Base-by-base conservation (phyloP, 2,888 invertebrate genomes). In the Pseudococcus viburni region DNA sequence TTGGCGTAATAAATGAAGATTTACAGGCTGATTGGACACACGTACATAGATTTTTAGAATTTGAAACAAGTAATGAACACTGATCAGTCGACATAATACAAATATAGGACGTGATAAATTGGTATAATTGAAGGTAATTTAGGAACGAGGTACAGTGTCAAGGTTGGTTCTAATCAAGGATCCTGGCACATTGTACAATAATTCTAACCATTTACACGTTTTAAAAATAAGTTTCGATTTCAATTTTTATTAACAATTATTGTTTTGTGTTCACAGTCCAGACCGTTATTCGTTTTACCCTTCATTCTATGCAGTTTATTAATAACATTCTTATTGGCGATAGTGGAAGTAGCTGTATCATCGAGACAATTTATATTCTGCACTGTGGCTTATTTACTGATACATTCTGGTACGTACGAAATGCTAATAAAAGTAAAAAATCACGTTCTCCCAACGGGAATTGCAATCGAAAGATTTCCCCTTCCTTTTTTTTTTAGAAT, bases 361-460 rank as follows among this genome's bases (percentile, higher is more conserved):
- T 19, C 80, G 42, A 83, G 46, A 33, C 80, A 83, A 46, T 83
- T 83, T 83, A 3, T 83, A 46, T 83, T 83, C 46, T 83, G 80
- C 15, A 83, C 80, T 12, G 80, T 83, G 26, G 80, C n/a, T 46
- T 83, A 83, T 17, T 46, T 83, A 46, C 7, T 83, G 7, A 3
- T 83, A 83, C 80, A 83, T 46, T 46, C 80, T 46, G 80, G 80
- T 83, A 19, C 46, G 80, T 83, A 42, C n/a, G 8, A n/a, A n/a
- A n/a, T 59, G 22, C 19, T 11, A 64, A 19, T 64, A 64, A 64
- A 64, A 64, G 0, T 22, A 64, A 64, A 64, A 3, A n/a, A 59
- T n/a, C 59, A n/a, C 5, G n/a, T n/a, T 59, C 7, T 17, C 5
- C 42, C 9, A 42, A 42, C 8, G 42, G 42, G 42, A 3, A 42